A percentile compares a stretch with the other conserved stretches of the same genome.
These are phyloP conservation scores for Sebastes trivittatus DNA, from an alignment of 2,797 vertebrate genomes.

Conservation along the genomic window DNA sequence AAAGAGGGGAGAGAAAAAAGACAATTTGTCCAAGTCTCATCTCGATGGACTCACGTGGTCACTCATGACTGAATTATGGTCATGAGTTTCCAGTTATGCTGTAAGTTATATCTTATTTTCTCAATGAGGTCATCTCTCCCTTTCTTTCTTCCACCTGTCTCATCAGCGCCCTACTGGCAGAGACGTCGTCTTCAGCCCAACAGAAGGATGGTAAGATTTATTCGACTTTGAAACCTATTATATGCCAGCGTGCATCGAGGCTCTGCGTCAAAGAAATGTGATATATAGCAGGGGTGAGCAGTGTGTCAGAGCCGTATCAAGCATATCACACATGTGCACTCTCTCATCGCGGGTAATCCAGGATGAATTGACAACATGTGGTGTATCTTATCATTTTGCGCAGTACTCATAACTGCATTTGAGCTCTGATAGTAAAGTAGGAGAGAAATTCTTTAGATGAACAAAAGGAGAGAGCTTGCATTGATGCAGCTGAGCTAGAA, in stretches of 20 bases:
- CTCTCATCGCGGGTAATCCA: constrained; percentile 36
- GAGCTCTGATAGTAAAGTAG: background rate
- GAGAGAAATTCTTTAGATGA: background rate
- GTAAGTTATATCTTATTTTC: constrained; percentile 35
- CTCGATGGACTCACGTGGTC: constrained; percentile 22
- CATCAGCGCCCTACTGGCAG: constrained; percentile 11
- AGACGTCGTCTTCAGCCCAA: constrained; percentile 6
- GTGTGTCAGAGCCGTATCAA: constrained; percentile 51
- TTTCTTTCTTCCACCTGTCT: constrained; percentile 26
- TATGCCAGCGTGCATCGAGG: constrained; percentile 40
- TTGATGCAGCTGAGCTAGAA: background rate
- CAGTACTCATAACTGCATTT: background rate
- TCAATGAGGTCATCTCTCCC: constrained; percentile 35
- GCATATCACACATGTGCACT: constrained; percentile 57
- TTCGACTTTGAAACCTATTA: constrained; percentile 58
- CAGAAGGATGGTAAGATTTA: constrained; percentile 66
- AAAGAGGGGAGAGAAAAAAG: background rate
- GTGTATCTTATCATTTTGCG: constrained; percentile 26
- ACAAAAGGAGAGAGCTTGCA: background rate
- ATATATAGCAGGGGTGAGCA: constrained; percentile 47
- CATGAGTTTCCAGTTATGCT: constrained; percentile 32
- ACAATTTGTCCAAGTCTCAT: background rate
- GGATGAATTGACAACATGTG: constrained; percentile 61
- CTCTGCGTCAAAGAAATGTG: constrained; percentile 59
- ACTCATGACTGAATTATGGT: constrained; percentile 33